phyloP scores from a whole-genome alignment of 2,113 vertebrate species.

The Callaeas wilsoni region DNA sequence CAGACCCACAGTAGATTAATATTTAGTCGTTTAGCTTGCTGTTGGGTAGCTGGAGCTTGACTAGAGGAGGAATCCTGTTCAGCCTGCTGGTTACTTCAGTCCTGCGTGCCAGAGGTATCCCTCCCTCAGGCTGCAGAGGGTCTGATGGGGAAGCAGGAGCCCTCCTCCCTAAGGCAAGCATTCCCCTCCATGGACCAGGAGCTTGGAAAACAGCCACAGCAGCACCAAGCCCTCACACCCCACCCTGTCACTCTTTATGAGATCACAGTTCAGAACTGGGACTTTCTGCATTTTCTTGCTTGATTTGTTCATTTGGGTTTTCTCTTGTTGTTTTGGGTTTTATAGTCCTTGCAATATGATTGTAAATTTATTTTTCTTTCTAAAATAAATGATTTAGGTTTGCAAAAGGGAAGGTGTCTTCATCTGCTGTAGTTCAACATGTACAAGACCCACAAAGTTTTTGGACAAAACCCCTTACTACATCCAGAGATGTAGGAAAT shows the following conservation, averaged over 20 bases:
- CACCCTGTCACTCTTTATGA: neutral
- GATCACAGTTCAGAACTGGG: neutral
- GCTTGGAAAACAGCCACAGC: neutral
- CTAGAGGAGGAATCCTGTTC: neutral
- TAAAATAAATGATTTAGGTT: neutral
- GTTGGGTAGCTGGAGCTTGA: neutral
- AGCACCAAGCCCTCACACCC: neutral
- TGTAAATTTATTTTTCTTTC: neutral
- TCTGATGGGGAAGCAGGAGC: neutral
- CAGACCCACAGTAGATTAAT: neutral
- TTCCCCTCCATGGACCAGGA: neutral
- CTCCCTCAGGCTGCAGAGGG: neutral
- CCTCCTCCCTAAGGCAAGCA: neutral
- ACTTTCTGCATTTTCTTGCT: neutral
- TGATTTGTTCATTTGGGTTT: rapidly evolving
- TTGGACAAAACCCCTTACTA: neutral
- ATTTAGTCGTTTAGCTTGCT: neutral
- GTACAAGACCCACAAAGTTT: neutral
- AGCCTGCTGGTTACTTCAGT: neutral
- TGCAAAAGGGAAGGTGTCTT: neutral
- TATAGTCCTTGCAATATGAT: neutral
- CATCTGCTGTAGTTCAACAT: neutral
- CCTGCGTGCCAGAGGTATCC: neutral
- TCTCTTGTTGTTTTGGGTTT: neutral
- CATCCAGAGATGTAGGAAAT: neutral